phyloP scores from a whole-genome alignment of 2,113 vertebrate species.

The Pithys albifrons region DNA sequence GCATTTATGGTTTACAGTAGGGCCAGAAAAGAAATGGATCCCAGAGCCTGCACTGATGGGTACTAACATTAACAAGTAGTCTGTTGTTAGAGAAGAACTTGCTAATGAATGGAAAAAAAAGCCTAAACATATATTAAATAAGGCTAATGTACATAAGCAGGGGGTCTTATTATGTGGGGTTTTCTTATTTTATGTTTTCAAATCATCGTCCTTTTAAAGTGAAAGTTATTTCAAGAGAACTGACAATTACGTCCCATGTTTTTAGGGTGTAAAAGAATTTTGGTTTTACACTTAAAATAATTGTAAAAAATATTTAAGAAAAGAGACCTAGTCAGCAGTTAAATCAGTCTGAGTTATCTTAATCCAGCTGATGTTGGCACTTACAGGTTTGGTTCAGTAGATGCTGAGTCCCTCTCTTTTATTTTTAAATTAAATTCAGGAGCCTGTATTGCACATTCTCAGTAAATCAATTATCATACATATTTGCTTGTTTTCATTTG shows the following conservation, averaged over 20 bases:
- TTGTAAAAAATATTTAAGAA: not conserved
- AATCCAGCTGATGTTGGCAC: not conserved
- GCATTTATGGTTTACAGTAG: accelerated
- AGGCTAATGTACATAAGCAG: accelerated
- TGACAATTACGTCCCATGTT: not conserved
- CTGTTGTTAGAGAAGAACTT: not conserved
- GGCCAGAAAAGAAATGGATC: not conserved
- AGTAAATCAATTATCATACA: not conserved
- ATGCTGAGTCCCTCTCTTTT: not conserved
- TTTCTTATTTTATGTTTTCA: not conserved
- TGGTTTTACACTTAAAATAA: not conserved
- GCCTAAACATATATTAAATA: not conserved
- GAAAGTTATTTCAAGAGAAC: not conserved
- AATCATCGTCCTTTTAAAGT: not conserved
- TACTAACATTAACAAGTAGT: not conserved
- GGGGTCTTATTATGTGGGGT: accelerated
- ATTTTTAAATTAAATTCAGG: not conserved
- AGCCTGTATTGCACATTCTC: not conserved
- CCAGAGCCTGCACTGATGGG: not conserved
- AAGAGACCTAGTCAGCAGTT: not conserved
- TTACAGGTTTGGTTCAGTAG: not conserved
- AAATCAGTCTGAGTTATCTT: not conserved
- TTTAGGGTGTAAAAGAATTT: not conserved
- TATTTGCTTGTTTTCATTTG: not conserved
- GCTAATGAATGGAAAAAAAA: not conserved